Conservation (phyloP, 1,140 invertebrate genomes). For the Drosophila arawakana region DNA sequence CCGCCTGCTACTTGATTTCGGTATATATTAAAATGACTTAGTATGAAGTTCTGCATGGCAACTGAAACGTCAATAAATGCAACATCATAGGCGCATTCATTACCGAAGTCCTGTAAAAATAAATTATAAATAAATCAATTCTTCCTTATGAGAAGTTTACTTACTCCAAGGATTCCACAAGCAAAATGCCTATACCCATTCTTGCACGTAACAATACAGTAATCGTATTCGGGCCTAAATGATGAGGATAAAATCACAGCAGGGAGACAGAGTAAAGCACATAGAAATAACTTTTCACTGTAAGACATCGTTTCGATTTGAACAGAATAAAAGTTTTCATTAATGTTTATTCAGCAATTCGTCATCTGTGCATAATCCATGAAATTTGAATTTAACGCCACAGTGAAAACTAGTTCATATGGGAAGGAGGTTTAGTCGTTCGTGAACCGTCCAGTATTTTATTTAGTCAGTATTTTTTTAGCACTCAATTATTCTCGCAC, state of each 20-base stretch:
- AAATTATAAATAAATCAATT: no score
- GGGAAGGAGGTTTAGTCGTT: no score
- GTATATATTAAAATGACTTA: slow-evolving; percentile 9
- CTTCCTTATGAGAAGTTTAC: background rate
- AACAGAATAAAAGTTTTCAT: background rate
- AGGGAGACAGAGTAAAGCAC: slow-evolving; percentile 1
- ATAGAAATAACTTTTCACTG: slow-evolving; percentile 1
- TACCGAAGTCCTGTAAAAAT: background rate
- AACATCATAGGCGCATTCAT: slow-evolving; percentile 23
- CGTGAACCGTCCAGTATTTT: no score
- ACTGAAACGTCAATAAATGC: background rate
- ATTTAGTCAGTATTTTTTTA: no score
- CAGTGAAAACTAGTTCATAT: background rate
- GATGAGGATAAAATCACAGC: background rate
- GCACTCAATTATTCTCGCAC: no score
- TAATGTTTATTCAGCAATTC: background rate
- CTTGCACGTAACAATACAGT: background rate
- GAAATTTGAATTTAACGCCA: slow-evolving; percentile 21
- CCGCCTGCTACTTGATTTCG: slow-evolving; percentile 35
- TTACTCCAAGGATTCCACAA: slow-evolving; percentile 1
- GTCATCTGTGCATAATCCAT: background rate
- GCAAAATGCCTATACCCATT: slow-evolving; percentile 3
- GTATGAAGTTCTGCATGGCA: background rate
- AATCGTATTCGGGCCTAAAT: background rate
- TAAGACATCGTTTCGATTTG: slow-evolving; percentile 17